Conservation (phyloP, 2,888 invertebrate genomes). For the Pachycephus smyrnensis region DNA sequence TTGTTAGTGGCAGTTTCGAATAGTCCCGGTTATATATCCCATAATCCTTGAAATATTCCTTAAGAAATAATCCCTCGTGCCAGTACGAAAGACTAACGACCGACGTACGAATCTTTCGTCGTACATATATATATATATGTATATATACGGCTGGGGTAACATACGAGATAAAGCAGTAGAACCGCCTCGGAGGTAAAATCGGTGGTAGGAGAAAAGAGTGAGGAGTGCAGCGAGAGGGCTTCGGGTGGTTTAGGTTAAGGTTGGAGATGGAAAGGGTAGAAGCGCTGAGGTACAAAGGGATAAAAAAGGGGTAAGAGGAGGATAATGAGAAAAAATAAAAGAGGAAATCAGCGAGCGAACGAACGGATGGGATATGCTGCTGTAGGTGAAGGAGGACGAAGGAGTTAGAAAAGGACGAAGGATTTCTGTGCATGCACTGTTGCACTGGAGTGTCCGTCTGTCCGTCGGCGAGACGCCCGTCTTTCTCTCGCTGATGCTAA, state of each 20-base stretch:
- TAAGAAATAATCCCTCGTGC: constrained; percentile 5
- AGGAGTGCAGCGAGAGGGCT: neutral
- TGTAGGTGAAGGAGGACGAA: neutral
- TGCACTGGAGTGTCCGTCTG: constrained; percentile 28
- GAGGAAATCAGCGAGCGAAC: constrained; percentile 27
- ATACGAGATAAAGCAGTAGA: constrained; percentile 41
- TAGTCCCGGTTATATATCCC: neutral
- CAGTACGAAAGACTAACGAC: constrained; percentile 17
- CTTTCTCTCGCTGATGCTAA: constrained; percentile 27
- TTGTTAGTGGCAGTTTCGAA: neutral
- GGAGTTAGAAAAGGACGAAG: constrained; percentile 19
- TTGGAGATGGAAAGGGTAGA: constrained; percentile 14
- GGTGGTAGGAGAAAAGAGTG: constrained; percentile 16
- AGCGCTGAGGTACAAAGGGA: constrained; percentile 17
- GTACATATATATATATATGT: neutral
- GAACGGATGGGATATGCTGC: neutral
- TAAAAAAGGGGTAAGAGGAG: constrained; percentile 11
- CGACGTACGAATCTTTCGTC: constrained; percentile 26
- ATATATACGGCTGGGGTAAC: constrained; percentile 2
- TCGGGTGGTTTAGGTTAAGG: neutral
- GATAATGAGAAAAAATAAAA: constrained; percentile 32
- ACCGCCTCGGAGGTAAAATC: constrained; percentile 25
- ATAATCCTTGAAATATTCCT: constrained; percentile 49
- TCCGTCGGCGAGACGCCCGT: constrained; percentile 17
- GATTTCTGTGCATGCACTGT: constrained; percentile 12